Evolutionary conservation across 2,797 vertebrate genomes (phyloP).

Genomic region (Masticophis lateralis): DNA sequence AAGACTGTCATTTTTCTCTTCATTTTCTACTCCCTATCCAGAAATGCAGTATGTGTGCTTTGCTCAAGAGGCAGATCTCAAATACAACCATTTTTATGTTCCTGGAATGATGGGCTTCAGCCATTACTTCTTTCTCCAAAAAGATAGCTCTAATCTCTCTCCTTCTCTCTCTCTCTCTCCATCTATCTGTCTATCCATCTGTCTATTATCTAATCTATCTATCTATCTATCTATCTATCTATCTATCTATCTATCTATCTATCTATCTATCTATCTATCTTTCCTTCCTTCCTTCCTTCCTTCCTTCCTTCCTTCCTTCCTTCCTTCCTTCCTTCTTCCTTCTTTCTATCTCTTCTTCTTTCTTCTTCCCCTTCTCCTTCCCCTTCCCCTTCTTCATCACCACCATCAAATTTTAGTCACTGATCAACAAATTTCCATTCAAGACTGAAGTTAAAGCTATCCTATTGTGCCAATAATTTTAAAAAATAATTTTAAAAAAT

Average conservation of each 20-base stretch:
- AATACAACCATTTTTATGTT: background rate
- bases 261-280: background rate
- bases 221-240: no score
- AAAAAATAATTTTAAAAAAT: no score
- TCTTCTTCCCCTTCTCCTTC: no score
- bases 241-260: accelerated
- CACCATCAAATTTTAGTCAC: no score
- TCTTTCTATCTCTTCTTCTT: no score
- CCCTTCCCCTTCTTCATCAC: no score
- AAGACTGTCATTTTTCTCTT: background rate
- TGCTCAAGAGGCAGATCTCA: background rate
- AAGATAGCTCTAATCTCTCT: background rate
- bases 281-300: no score
- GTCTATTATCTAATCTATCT: background rate
- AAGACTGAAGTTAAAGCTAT: background rate
- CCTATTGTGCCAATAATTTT: background rate
- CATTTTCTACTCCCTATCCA: background rate
- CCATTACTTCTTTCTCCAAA: background rate
- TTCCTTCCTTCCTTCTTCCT: no score
- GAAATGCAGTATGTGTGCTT: background rate
- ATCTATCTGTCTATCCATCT: no score
- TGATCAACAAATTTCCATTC: background rate
- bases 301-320: no score
- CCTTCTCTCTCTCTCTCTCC: no score
- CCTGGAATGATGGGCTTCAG: background rate